Percentiles rank a stretch among this genome's conserved stretches.
Evolutionary conservation across 2,113 vertebrate genomes (phyloP).

Genomic region (Melanocharis versteri): DNA sequence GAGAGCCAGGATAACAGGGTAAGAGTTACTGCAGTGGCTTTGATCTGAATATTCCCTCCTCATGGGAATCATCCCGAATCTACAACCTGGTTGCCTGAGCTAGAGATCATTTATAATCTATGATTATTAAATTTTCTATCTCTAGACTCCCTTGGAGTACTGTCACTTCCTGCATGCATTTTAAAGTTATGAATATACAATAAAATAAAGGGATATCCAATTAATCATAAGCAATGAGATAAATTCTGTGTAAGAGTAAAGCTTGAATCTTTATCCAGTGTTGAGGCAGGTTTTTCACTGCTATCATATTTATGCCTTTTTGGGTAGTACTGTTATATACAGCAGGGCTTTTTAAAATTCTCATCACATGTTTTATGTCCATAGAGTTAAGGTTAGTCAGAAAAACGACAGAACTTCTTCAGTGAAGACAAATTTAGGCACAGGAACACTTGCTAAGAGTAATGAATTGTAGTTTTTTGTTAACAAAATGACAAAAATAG

Average conservation of each 20-base stretch:
- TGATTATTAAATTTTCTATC: neutral
- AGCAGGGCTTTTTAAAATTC: neutral
- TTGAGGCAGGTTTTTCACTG: neutral
- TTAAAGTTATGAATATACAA: neutral
- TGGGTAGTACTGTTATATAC: neutral
- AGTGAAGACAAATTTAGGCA: neutral
- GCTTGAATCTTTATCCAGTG: neutral
- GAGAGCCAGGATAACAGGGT: neutral
- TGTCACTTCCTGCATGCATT: neutral
- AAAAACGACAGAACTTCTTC: neutral
- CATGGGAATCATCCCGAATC: neutral
- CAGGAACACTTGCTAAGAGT: neutral
- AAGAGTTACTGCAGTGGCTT: neutral
- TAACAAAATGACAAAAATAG: neutral
- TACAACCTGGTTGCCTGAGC: neutral
- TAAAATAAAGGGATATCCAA: neutral
- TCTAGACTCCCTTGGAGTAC: neutral
- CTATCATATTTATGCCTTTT: neutral
- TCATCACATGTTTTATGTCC: neutral
- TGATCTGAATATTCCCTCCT: neutral
- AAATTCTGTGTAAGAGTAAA: neutral
- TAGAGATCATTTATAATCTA: neutral
- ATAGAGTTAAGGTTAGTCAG: neutral
- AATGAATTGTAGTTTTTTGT: neutral
- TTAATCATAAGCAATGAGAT: neutral